phyloP scores from a whole-genome alignment of 1,140 invertebrate species.

The Papilio helenus region DNA sequence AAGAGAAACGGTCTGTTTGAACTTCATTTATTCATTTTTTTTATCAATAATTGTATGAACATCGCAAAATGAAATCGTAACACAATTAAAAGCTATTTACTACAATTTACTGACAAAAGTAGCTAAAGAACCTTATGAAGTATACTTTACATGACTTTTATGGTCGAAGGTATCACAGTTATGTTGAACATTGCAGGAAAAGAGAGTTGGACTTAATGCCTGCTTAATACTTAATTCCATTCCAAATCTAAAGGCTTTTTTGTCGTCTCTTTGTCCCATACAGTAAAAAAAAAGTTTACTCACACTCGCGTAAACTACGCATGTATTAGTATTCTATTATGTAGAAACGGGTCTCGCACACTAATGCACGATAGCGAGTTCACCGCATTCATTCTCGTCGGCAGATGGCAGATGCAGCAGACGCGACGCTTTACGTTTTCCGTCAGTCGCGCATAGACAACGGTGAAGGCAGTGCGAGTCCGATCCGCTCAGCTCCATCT shows the following conservation, averaged over 20 bases:
- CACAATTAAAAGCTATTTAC: neutral
- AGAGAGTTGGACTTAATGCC: slow-evolving; percentile 57
- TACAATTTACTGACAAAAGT: neutral
- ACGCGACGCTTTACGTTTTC: slow-evolving; percentile 63
- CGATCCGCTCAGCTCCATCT: slow-evolving; percentile 78
- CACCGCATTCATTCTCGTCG: slow-evolving; percentile 80
- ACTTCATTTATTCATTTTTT: neutral
- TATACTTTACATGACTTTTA: neutral
- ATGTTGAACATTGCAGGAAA: slow-evolving; percentile 51
- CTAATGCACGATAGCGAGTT: slow-evolving; percentile 61
- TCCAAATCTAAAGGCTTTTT: slow-evolving; percentile 68
- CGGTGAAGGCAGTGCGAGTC: slow-evolving; percentile 69
- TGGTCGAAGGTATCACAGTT: slow-evolving; percentile 37
- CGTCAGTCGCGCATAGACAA: slow-evolving; percentile 81
- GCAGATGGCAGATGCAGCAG: slow-evolving; percentile 82
- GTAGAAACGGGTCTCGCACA: slow-evolving; percentile 58
- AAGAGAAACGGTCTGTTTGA: neutral
- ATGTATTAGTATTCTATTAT: slow-evolving; percentile 55
- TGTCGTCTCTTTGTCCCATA: slow-evolving; percentile 61
- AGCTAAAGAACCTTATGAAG: neutral
- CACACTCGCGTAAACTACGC: slow-evolving; percentile 54
- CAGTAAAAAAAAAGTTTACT: slow-evolving; percentile 73
- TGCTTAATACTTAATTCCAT: slow-evolving; percentile 62
- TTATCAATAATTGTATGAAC: neutral
- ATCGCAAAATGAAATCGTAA: neutral